Conservation (phyloP, 2,888 invertebrate genomes). For the Aporophyla lueneburgensis region DNA sequence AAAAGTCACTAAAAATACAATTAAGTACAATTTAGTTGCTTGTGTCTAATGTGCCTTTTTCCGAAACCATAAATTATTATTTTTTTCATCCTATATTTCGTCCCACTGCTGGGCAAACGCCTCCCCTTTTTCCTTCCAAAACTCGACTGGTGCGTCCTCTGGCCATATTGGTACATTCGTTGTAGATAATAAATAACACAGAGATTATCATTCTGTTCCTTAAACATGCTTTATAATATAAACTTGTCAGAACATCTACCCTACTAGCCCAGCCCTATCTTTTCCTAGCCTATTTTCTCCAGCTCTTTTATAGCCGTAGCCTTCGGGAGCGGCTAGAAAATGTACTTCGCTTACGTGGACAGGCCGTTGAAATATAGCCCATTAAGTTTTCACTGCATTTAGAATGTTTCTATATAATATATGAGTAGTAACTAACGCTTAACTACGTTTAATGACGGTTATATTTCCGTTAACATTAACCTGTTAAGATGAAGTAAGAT, state of each 20-base stretch:
- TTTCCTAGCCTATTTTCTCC: conserved; percentile 16
- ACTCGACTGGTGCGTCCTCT: no score
- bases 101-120: not conserved
- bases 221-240: not conserved
- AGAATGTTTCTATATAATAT: conserved; percentile 16
- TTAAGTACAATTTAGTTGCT: no score
- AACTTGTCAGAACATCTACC: conserved; percentile 17
- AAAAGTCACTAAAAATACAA: no score
- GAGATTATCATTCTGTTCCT: not conserved
- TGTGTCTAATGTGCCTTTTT: not conserved
- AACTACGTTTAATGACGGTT: not conserved
- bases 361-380: conserved; percentile 44
- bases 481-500: not conserved
- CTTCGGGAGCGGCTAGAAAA: conserved; percentile 35
- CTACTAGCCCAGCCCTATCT: not conserved
- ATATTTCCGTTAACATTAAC: no score
- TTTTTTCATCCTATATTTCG: not conserved
- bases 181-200: not conserved
- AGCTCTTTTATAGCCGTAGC: conserved; percentile 16
- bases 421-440: not conserved
- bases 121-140: not conserved
- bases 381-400: conserved; percentile 48
- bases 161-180: not conserved
- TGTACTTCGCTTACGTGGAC: conserved; percentile 43
- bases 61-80: not conserved